Conservation (phyloP, 2,888 invertebrate genomes). For the Diplolepis rosae region DNA sequence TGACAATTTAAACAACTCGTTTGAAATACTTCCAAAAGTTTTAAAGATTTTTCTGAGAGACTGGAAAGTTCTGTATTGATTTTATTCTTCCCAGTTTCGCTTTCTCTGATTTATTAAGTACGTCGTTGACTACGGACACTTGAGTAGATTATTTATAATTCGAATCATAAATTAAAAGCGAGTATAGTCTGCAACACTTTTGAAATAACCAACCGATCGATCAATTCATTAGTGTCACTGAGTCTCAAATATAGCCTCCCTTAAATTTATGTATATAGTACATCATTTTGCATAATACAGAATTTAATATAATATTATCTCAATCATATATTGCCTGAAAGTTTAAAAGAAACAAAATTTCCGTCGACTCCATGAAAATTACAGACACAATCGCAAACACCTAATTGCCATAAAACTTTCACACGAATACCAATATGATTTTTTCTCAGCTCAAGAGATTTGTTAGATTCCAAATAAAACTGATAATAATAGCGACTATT, state of each 20-base stretch:
- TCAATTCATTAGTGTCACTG: neutral
- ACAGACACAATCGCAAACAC: conserved; percentile 25
- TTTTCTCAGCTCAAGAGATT: neutral
- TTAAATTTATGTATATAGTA: conserved; percentile 6
- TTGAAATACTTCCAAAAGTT: neutral
- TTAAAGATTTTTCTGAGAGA: neutral
- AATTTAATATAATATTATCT: neutral
- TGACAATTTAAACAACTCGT: neutral
- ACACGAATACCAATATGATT: conserved; percentile 11
- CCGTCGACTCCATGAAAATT: conserved; percentile 10
- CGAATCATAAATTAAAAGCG: conserved; percentile 23
- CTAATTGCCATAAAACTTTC: conserved; percentile 12
- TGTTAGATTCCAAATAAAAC: neutral
- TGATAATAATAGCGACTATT: conserved; percentile 6
- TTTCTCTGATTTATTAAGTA: conserved; percentile 17
- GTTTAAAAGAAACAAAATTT: neutral
- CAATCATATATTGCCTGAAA: neutral
- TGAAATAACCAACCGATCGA: conserved; percentile 5
- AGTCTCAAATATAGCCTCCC: neutral
- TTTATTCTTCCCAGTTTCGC: neutral
- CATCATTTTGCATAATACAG: conserved; percentile 2
- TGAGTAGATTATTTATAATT: conserved; percentile 22
- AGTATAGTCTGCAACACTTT: conserved; percentile 23
- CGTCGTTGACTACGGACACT: conserved; percentile 11
- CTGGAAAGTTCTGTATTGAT: conserved; percentile 2